A percentile compares a stretch with the other conserved stretches of the same genome.
These are phyloP conservation scores for Frieseomelitta varia DNA, from an alignment of 1,140 invertebrate genomes.

Conservation along the genomic window DNA sequence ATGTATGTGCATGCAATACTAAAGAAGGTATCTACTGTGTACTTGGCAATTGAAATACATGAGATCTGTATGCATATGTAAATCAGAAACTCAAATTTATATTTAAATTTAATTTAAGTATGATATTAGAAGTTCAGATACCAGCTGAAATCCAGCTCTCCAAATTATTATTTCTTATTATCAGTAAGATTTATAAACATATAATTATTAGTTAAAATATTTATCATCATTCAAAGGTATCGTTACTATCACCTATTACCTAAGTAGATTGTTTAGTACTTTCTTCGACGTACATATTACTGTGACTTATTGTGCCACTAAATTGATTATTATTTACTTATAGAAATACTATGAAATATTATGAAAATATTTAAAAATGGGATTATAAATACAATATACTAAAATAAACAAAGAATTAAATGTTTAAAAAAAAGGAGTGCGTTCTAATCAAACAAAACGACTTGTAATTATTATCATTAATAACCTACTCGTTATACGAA, in stretches of 20 bases:
- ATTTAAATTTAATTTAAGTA: conserved; percentile 59
- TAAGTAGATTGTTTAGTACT: not conserved
- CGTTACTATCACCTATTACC: not conserved
- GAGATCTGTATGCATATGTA: conserved; percentile 32
- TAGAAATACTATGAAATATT: too few species aligned
- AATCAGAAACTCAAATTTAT: conserved; percentile 72
- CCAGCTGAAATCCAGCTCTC: conserved; percentile 59
- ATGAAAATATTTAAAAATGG: too few species aligned
- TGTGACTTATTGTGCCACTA: too few species aligned
- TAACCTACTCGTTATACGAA: too few species aligned
- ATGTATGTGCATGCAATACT: not conserved
- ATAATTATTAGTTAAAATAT: not conserved
- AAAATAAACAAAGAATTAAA: too few species aligned
- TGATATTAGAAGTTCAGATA: conserved; percentile 72
- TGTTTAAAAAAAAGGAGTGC: not conserved
- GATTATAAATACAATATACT: too few species aligned
- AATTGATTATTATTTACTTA: too few species aligned
- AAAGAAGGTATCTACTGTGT: not conserved
- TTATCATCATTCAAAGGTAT: not conserved
- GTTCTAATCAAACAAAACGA: not conserved
- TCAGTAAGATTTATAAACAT: conserved; percentile 11
- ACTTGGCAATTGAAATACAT: conserved; percentile 54
- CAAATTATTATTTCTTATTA: conserved; percentile 38
- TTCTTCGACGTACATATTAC: not conserved
- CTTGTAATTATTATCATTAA: too few species aligned